Evolutionary conservation across 2,888 invertebrate species (phyloP), one percentile per base, ranked within the genome.

Genomic region (Amorpha juglandis): DNA sequence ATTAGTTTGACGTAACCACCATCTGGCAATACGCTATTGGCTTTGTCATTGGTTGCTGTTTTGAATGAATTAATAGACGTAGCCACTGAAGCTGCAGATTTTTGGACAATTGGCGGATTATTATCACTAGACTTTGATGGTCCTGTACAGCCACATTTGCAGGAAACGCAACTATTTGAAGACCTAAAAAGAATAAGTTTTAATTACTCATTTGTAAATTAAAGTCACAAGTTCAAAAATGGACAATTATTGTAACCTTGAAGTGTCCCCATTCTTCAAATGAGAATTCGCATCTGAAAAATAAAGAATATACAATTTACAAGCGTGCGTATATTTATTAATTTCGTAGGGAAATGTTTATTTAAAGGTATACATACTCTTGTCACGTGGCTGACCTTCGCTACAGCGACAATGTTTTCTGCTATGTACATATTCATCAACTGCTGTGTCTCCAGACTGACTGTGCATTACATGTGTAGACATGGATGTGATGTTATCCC

Each of bases 401-500:
- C 55, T 67, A 68, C 74, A 74, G 16, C 48, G 67, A 68, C 75
- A 75, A 19, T 68, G 66, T 12, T 48, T 66, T 1, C 63, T 42
- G 58, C 7, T 16, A 16, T 14, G 19, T 19, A 42, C 58, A 53
- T 35, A 35, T 14, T 35, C 42, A 11, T 58, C n/a, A 16, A 74
- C 68, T 27, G 68, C 67, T 27, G n/a, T 58, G 14, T 48, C 19
- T 19, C 21, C 47, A 16, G 19, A 16, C 11, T 73, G 69, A 48
- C 69, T 77, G 47, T 81, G 78, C 8, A 77, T 65, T 62, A 81
- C 80, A 50, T 50, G 50, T 1, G 19, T 19, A 69, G 86, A 80
- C 74, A 87, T 75, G 1, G 88, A 83, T 9, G 82, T 63, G 35
- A 91, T 71, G 65, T 91, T 91, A 67, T 90, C 89, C 90, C 91